These are phyloP conservation scores for Menidia beryllina DNA, from an alignment of 2,113 vertebrate species.

Conservation along the genomic window DNA sequence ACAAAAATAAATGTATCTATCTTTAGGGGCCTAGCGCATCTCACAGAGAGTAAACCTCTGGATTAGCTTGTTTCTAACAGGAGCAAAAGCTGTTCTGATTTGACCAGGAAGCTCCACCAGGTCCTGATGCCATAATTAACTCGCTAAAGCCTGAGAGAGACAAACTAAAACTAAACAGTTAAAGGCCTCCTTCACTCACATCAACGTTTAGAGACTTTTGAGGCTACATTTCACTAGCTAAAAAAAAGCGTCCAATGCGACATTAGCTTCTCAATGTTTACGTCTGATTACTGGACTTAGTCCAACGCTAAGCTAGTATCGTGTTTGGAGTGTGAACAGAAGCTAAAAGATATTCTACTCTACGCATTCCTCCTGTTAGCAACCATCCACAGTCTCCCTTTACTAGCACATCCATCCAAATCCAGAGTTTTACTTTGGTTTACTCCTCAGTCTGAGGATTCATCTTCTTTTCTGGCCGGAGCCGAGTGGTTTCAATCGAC, in stretches of 20 bases:
- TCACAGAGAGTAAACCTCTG: background rate
- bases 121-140: constrained; percentile 72
- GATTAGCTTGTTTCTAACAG: constrained; percentile 19
- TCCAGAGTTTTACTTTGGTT: too few relatives aligned
- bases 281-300: too few relatives aligned
- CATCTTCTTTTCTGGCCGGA: too few relatives aligned
- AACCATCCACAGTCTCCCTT: background rate
- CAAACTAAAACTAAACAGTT: constrained; percentile 47
- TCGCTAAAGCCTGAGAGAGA: constrained; percentile 64
- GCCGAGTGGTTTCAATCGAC: too few relatives aligned
- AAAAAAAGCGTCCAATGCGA: too few relatives aligned
- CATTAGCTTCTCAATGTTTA: too few relatives aligned
- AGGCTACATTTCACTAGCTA: constrained; percentile 2
- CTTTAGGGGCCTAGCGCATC: background rate
- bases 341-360: too few relatives aligned
- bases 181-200: constrained; percentile 17
- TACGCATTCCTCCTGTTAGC: background rate
- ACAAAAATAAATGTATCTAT: background rate
- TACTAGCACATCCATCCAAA: background rate
- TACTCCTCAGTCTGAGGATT: too few relatives aligned
- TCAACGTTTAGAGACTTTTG: constrained; percentile 7
- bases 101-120: constrained; percentile 37
- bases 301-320: too few relatives aligned
- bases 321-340: too few relatives aligned
- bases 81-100: constrained; percentile 35